Percentiles rank a stretch among this genome's conserved stretches.
Evolutionary conservation across 2,888 invertebrate species (phyloP).

Genomic region (Branchellion lobata): DNA sequence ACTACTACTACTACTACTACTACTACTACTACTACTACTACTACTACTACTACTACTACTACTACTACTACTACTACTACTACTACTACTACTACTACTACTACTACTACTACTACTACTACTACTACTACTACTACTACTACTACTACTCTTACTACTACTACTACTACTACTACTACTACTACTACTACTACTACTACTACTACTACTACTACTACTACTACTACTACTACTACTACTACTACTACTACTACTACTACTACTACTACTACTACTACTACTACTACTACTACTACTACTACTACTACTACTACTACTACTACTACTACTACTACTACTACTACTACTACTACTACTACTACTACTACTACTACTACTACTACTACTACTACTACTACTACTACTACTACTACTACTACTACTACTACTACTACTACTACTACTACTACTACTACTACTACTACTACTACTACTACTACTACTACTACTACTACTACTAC

Average conservation of each 20-base stretch:
- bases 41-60: conserved; percentile 7
- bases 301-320: conserved; percentile 23
- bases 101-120: conserved; percentile 1
- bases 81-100: neutral
- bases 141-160: conserved; percentile 15
- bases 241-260: conserved; percentile 4
- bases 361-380: conserved; percentile 1
- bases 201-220: conserved; percentile 5
- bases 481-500: neutral
- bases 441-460: conserved; percentile 1
- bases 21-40: too few species aligned
- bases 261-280: neutral
- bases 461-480: conserved; percentile 5
- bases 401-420: neutral
- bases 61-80: conserved; percentile 1
- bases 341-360: conserved; percentile 20
- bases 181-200: too few species aligned
- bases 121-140: conserved; percentile 4
- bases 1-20: conserved; percentile 1
- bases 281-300: conserved; percentile 19
- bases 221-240: neutral
- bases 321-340: conserved; percentile 23
- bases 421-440: conserved; percentile 1
- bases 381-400: conserved; percentile 1
- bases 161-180: conserved; percentile 13